Base-by-base conservation (phyloP, 1,140 invertebrate species). In the Solen grandis region DNA sequence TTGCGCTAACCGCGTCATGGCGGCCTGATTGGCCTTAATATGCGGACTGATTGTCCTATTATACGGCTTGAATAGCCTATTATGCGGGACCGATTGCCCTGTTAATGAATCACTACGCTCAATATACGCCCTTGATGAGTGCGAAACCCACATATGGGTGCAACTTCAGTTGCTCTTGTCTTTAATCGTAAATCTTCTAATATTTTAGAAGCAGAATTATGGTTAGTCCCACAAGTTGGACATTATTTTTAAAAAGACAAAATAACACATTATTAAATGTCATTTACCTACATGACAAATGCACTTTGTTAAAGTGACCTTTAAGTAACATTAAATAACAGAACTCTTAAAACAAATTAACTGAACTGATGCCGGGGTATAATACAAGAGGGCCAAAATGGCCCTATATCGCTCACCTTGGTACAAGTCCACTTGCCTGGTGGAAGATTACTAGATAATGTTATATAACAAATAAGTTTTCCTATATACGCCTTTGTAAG, bases 331-430 rank as follows among this genome's bases (percentile, higher is more conserved):
- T n/a, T n/a, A n/a, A n/a, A n/a, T n/a, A n/a, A n/a, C n/a, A n/a
- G n/a, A n/a, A n/a, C n/a, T n/a, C n/a, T n/a, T n/a, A n/a, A n/a
- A n/a, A n/a, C n/a, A 5, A 55, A 55, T 22, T 55, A 27, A 22
- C 52, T 22, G 52, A 55, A 55, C 52, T 55, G 52, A 55, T 5
- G 52, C 52, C 52, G 52, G 52, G 52, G 4, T 55, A 55, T 55
- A 55, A 55, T 55, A 60, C 57, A 60, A 60, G 57, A 60, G 57
- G 57, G 25, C 57, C 57, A 60, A 16, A 19, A 60, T 60, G 57
- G 57, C 57, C 57, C 57, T 60, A 60, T 60, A 60, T 60, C 19
- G 57, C 57, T 60, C 57, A 60, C 57, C 22, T 60, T 8, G 22
- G 22, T 60, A 60, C 25, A 27, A 60, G 10, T 60, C 10, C 57